phyloP scores from a whole-genome alignment of 2,113 vertebrate genomes.

The Morone chrysops region DNA sequence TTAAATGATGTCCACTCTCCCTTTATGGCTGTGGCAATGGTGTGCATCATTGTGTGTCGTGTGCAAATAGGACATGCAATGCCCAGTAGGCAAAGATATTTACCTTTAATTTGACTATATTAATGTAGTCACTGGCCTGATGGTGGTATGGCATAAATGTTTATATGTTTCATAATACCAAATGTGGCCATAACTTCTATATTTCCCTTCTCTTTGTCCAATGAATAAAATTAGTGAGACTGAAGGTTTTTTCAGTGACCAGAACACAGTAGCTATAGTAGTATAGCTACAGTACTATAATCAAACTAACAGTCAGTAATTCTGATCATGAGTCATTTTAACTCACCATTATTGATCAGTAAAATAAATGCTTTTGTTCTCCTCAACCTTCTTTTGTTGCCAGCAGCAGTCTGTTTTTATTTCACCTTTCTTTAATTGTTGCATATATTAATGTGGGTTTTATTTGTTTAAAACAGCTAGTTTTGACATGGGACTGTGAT shows the following conservation, averaged over 20 bases:
- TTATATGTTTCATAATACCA: not conserved
- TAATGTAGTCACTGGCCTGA: not conserved
- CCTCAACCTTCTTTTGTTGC: not conserved
- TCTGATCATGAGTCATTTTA: not conserved
- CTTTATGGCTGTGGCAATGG: not conserved
- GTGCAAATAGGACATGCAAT: not conserved
- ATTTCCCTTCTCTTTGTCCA: not conserved
- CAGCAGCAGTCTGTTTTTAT: not conserved
- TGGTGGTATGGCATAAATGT: not conserved
- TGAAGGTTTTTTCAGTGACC: not conserved
- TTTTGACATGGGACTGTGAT: not conserved
- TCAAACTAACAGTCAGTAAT: not conserved
- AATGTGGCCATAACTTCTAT: not conserved
- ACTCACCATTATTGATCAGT: not conserved
- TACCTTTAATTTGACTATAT: not conserved
- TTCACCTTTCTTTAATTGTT: not conserved
- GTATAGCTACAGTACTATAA: not conserved
- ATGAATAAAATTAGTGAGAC: not conserved
- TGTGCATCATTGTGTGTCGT: not conserved
- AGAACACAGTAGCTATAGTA: not conserved
- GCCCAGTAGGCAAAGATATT: not conserved
- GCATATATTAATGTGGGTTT: not conserved
- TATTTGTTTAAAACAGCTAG: conserved; percentile 17
- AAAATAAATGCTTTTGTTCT: not conserved
- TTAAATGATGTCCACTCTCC: not conserved